phyloP scores from a whole-genome alignment of 2,113 vertebrate species.

The Microtus oregoni region DNA sequence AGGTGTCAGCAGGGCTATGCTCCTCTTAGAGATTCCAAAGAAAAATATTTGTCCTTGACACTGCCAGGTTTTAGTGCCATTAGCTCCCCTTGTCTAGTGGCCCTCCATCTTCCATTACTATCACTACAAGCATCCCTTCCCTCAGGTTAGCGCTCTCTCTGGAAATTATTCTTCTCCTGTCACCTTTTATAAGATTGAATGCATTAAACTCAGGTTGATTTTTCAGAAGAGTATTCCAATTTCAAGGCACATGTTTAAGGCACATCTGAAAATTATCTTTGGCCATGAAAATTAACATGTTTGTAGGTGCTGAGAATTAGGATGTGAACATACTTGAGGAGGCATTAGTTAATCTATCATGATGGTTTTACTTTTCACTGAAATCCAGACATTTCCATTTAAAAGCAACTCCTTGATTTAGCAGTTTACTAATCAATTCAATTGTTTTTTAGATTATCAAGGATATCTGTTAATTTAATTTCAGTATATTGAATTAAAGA shows the following conservation, averaged over 20 bases:
- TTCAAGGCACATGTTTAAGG: slow-evolving; percentile 3
- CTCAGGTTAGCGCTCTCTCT: background rate
- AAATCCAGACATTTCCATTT: slow-evolving; percentile 42
- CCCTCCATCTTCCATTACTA: no score
- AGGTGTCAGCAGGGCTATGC: background rate
- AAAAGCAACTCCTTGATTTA: slow-evolving; percentile 35
- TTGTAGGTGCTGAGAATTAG: slow-evolving; percentile 11
- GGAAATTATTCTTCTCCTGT: background rate
- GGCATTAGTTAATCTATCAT: background rate
- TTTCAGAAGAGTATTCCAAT: background rate
- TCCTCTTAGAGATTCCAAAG: background rate
- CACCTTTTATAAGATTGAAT: slow-evolving; percentile 25
- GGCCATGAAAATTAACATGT: slow-evolving; percentile 1
- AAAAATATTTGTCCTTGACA: background rate
- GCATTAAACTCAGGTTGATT: background rate
- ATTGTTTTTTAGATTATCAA: background rate
- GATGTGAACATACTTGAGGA: background rate
- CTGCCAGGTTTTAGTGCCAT: background rate
- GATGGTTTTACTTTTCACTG: background rate
- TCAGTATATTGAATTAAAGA: background rate
- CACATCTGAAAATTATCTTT: background rate
- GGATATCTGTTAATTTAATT: slow-evolving; percentile 7
- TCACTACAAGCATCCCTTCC: background rate
- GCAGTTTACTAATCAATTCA: slow-evolving; percentile 25
- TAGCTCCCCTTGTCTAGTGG: no score